Percentiles rank a stretch among this genome's conserved stretches.
Evolutionary conservation across 2,888 invertebrate genomes (phyloP).

Genomic region (Plagodis dolabraria): DNA sequence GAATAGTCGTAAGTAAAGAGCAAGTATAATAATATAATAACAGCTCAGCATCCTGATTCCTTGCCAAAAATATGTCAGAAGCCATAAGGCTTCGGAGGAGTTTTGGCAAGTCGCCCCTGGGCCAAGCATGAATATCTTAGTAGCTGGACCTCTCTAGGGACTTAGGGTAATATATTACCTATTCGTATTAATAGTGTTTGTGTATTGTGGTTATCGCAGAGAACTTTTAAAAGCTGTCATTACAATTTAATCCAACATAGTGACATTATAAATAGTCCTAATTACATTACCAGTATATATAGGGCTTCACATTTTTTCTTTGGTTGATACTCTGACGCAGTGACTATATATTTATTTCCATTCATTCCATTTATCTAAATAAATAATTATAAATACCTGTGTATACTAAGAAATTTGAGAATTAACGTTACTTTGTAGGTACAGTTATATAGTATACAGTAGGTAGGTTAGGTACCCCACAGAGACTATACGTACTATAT

Average conservation of each 20-base stretch:
- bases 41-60: slow-evolving; percentile 21
- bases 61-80: slow-evolving; percentile 31
- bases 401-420: no score
- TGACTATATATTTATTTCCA: no score
- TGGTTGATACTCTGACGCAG: no score
- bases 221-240: not conserved
- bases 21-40: slow-evolving; percentile 19
- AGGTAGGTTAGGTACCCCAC: no score
- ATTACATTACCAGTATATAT: no score
- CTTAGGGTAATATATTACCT: slow-evolving; percentile 10
- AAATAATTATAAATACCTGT: no score
- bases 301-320: no score
- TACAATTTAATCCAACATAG: not conserved
- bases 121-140: slow-evolving; percentile 36
- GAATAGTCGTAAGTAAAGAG: not conserved
- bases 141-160: slow-evolving; percentile 31
- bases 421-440: no score
- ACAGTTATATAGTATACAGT: no score
- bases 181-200: not conserved
- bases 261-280: no score
- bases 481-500: no score
- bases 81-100: slow-evolving; percentile 27
- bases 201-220: not conserved
- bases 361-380: no score
- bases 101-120: slow-evolving; percentile 34